These are phyloP conservation scores for Rhyacophila brunnea DNA, from an alignment of 1,140 invertebrate species.

Conservation along the genomic window DNA sequence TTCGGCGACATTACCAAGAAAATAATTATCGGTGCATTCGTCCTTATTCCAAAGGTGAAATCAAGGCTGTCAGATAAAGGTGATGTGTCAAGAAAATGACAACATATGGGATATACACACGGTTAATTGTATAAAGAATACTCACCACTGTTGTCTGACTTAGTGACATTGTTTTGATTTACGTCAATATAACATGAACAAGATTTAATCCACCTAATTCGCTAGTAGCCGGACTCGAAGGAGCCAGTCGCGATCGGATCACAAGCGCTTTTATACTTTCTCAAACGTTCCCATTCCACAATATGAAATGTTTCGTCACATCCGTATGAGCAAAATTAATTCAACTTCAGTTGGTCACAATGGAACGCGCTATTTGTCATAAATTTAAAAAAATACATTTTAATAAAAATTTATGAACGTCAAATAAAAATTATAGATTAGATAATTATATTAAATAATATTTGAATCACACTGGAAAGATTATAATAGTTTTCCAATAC, in stretches of 20 bases:
- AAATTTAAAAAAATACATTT: too few relatives aligned
- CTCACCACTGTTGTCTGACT: conserved; percentile 58
- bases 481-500: too few relatives aligned
- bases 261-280: conserved; percentile 48
- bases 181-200: conserved; percentile 12
- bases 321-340: conserved; percentile 2
- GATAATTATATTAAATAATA: too few relatives aligned
- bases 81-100: conserved; percentile 18
- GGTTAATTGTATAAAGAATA: conserved; percentile 32
- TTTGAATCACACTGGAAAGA: too few relatives aligned
- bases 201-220: conserved; percentile 9
- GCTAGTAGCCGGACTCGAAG: conserved; percentile 17
- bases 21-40: neutral
- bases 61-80: conserved; percentile 23
- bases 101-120: conserved; percentile 7
- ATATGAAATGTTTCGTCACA: conserved; percentile 17
- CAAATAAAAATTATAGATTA: too few relatives aligned
- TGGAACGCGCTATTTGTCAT: too few relatives aligned
- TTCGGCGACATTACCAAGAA: neutral
- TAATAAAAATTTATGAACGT: too few relatives aligned
- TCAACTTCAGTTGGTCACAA: too few relatives aligned
- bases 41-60: conserved; percentile 15
- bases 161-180: conserved; percentile 46
- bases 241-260: conserved; percentile 18
- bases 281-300: conserved; percentile 40